A percentile compares a stretch with the other conserved stretches of the same genome.
These are phyloP conservation scores for Megalopta genalis DNA, from an alignment of 1,140 invertebrate genomes.

Conservation along the genomic window DNA sequence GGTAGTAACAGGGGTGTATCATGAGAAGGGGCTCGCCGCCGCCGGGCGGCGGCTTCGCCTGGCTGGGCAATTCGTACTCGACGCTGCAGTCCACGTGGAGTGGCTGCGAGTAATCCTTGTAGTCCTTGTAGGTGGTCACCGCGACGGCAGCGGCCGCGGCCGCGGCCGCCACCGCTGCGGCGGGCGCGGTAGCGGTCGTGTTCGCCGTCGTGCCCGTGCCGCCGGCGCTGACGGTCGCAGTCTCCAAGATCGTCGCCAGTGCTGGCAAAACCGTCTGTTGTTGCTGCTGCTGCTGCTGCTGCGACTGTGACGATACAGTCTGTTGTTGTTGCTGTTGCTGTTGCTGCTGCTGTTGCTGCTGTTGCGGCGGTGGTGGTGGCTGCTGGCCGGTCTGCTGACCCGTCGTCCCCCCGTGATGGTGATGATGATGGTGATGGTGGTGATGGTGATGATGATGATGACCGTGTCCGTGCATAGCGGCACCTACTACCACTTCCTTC, in stretches of 20 bases:
- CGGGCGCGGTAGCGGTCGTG: constrained; percentile 47
- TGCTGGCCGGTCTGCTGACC: constrained; percentile 1
- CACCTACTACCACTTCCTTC: constrained; percentile 68
- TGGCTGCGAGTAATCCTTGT: constrained; percentile 87
- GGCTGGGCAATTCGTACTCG: constrained; percentile 90
- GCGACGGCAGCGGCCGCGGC: constrained; percentile 48
- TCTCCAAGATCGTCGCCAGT: constrained; percentile 30
- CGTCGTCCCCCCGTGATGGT: constrained; percentile 50
- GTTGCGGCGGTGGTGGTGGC: too few species aligned
- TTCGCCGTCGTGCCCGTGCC: constrained; percentile 21
- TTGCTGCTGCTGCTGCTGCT: not conserved
- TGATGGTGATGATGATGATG: constrained; percentile 56
- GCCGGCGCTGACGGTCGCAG: constrained; percentile 24
- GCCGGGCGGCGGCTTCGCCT: constrained; percentile 89
- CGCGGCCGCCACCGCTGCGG: constrained; percentile 40
- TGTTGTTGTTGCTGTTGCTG: too few species aligned
- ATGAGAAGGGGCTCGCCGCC: constrained; percentile 88
- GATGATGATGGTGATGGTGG: constrained; percentile 61
- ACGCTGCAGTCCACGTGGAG: constrained; percentile 92
- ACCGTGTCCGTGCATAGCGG: constrained; percentile 58
- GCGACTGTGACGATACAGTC: too few species aligned
- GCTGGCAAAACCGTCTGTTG: constrained; percentile 58
- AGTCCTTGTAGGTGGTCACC: constrained; percentile 61
- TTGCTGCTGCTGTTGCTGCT: too few species aligned
- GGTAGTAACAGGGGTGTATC: constrained; percentile 92